Base-by-base conservation (phyloP, 2,797 vertebrate genomes). In the Octomys mimax region DNA sequence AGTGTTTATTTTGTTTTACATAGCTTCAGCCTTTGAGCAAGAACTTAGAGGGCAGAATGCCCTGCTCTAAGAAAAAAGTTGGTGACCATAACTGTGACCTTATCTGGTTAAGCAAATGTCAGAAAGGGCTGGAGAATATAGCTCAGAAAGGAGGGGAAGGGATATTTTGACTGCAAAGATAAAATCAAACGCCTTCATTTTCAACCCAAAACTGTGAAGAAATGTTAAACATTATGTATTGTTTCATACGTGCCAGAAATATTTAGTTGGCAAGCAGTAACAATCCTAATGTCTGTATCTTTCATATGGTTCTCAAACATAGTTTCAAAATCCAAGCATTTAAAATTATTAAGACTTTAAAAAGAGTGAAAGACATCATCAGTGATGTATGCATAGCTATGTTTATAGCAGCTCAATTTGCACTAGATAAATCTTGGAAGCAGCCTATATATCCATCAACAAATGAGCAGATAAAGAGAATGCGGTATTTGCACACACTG, bases 151-250 rank as follows among this genome's bases (percentile, higher is more conserved):
- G 36, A 89, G 54, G 36, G 4, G 22, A 89, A 11, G 88, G 33
- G 13, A 59, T 94, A 96, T 97, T 95, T 91, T 96, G 71, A 92
- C 66, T 73, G 36, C 5, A 73, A 95, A 95, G 12, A 89, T 64
- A 3, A 87, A 92, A n/a, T 93, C 24, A 75, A 83, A 89, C 89
- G 42, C 11, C 19, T 94, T 90, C 36, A 92, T 87, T 96, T 96
- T 82, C 73, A 81, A 42, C 1, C 19, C 12, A 16, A 66, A 16
- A 26, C 24, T 71, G 6, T 80, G 12, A 28, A 94, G 21, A 88
- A 89, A 82, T 59, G 68, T 92, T 78, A 86, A 84, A 68, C 24
- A 87, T 89, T 91, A 68, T 70, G 49, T 78, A 87, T 83, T 79
- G 12, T 66, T 90, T 86, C 24, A 52, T 77, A 89, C 49, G 6